A percentile compares a stretch with the other conserved stretches of the same genome.
Conservation (phyloP, 1,140 invertebrate species). For the Drosophila bifasciata region DNA sequence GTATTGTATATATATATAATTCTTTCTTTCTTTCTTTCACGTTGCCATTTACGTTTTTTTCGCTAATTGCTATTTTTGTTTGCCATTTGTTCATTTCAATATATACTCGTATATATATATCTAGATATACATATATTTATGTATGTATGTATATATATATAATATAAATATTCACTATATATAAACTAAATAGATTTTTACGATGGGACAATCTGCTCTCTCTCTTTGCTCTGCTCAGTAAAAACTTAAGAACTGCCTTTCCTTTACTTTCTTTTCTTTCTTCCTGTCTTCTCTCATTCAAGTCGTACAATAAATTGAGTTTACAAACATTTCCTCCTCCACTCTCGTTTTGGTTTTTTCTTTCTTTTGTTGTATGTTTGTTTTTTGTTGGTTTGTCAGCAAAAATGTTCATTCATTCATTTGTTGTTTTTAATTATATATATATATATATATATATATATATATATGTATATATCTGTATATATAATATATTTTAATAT, state of each 20-base stretch:
- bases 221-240: conserved; percentile 52
- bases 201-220: conserved; percentile 76
- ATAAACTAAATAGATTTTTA: conserved; percentile 81
- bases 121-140: conserved; percentile 28
- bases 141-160: conserved; percentile 42
- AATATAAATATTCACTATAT: conserved; percentile 57
- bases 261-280: conserved; percentile 1
- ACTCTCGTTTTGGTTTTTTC: conserved; percentile 18
- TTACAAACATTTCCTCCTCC: conserved; percentile 59
- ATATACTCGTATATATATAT: conserved; percentile 57
- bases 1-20: conserved; percentile 59
- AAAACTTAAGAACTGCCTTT: conserved; percentile 65
- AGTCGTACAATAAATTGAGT: conserved; percentile 73
- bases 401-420: conserved; percentile 71
- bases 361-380: conserved; percentile 25
- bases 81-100: conserved; percentile 71
- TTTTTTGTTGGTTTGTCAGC: conserved; percentile 57
- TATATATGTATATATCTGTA: conserved; percentile 56
- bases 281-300: conserved; percentile 12
- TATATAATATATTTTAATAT: conserved; percentile 63
- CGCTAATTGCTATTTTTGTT: conserved; percentile 52
- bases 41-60: conserved; percentile 22
- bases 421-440: conserved; percentile 47
- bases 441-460: conserved; percentile 59
- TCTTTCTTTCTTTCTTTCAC: conserved; percentile 42